Percentiles rank a stretch among this genome's conserved stretches.
Conservation (phyloP, 2,113 vertebrate genomes). For the Micronycteris hirsuta region DNA sequence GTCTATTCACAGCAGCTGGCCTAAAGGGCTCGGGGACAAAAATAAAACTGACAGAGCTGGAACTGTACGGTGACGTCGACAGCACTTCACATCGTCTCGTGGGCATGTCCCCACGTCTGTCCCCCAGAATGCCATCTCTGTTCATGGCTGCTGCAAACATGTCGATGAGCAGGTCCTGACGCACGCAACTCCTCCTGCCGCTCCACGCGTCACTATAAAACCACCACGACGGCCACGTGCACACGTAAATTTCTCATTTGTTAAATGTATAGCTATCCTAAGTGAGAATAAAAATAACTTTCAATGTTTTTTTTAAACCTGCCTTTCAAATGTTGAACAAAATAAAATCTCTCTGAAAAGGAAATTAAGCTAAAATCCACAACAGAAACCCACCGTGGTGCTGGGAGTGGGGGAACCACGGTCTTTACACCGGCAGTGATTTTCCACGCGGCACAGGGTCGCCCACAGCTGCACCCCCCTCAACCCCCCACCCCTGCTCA, state of each 20-base stretch:
- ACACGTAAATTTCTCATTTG: not conserved
- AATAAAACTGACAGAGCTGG: not conserved
- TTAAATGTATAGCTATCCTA: not conserved
- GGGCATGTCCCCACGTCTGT: not conserved
- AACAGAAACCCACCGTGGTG: not conserved
- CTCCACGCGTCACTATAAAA: not conserved
- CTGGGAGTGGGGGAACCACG: rapidly evolving
- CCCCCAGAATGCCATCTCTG: not conserved
- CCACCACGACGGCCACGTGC: not conserved
- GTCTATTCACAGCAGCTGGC: not conserved
- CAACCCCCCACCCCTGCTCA: rapidly evolving
- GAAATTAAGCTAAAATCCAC: not conserved
- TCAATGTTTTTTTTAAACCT: not conserved
- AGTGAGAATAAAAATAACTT: not conserved
- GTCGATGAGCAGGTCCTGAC: not conserved
- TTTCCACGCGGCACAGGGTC: not conserved
- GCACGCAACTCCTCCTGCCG: not conserved
- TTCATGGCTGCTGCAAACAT: not conserved
- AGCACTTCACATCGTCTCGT: not conserved
- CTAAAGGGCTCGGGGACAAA: not conserved
- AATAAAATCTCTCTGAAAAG: conserved; percentile 6
- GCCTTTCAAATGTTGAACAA: not conserved
- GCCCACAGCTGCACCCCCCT: rapidly evolving
- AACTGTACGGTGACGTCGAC: rapidly evolving
- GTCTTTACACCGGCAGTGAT: rapidly evolving